Base-by-base conservation (phyloP, 2,797 vertebrate species). In the Gobio occitaniae region DNA sequence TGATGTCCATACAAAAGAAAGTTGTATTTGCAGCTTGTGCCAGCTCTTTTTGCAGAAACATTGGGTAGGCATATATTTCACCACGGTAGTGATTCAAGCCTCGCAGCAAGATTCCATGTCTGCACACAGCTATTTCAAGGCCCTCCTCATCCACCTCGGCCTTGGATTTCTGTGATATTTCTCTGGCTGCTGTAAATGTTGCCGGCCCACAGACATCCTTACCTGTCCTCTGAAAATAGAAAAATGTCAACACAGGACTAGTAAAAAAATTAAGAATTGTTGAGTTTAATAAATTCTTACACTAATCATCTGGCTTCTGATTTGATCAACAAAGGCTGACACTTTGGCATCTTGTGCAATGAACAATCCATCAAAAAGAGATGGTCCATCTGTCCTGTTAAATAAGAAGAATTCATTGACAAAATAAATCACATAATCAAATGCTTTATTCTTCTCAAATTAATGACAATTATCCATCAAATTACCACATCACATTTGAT, bases 1-100 rank as follows among this genome's bases (percentile, higher is more conserved):
- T n/a, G 48, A 72, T 72, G 70, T 72, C 70, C n/a, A 15, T 72
- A 47, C 70, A 72, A 25, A 48, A 72, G n/a, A 72, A 72, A 29
- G 44, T 72, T 16, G 13, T n/a, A 72, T 72, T 48, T 29, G 70
- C 44, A 48, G 44, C 44, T 72, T 48, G 44, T 48, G 21, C 21
- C 21, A 47, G 44, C 21, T 71, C 69, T 44, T 71, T 72, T 6
- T 72, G 70, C 44, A 72, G 70, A 13, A 72, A 72, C 70, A 72
- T 17, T 48, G 70, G 44, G 70, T 16, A 48, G n/a, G 70, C 70
- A 72, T 72, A 72, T 72, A 48, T 72, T 72, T 50, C 44, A 4
- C 44, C 69, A 25, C 21, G 21, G 6, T 72, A 72, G n/a, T 50
- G 70, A 29, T 72, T 72, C 3, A 50, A 29, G n/a, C n/a, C 70